Percentiles rank a stretch among this genome's conserved stretches.
phyloP scores from a whole-genome alignment of 2,113 vertebrate species.

The Misgurnus mizolepis region DNA sequence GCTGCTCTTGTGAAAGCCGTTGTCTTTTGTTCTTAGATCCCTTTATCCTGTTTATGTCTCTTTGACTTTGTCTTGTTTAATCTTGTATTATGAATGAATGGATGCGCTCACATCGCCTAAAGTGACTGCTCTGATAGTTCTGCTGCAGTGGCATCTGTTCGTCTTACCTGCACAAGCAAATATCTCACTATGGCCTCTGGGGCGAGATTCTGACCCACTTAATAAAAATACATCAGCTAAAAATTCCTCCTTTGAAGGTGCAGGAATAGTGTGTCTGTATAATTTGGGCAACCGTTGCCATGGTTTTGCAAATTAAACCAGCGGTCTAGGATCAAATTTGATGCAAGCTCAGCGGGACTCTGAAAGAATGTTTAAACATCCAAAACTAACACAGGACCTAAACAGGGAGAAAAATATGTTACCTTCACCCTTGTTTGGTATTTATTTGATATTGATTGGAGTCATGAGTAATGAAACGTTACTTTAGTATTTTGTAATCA shows the following conservation, averaged over 20 bases:
- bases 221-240: slow-evolving; percentile 44
- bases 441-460: too few relatives aligned
- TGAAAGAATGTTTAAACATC: background rate
- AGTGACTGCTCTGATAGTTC: background rate
- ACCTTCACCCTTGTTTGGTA: background rate
- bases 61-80: slow-evolving; percentile 10
- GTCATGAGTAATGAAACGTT: too few relatives aligned
- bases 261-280: slow-evolving; percentile 24
- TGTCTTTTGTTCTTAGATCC: slow-evolving; percentile 2
- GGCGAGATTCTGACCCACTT: slow-evolving; percentile 55
- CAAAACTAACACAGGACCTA: background rate
- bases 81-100: background rate
- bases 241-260: slow-evolving; percentile 24
- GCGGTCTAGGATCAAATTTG: background rate
- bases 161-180: slow-evolving; percentile 26
- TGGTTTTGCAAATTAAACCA: slow-evolving; percentile 22
- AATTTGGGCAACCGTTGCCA: slow-evolving; percentile 44
- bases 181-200: slow-evolving; percentile 44
- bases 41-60: slow-evolving; percentile 3
- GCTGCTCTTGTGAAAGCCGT: background rate
- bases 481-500: too few relatives aligned
- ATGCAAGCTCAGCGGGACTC: background rate
- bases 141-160: slow-evolving; percentile 5
- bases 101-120: background rate
- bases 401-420: background rate